These are phyloP conservation scores for Papilio dardanus DNA, from an alignment of 1,140 invertebrate genomes.

Conservation along the genomic window DNA sequence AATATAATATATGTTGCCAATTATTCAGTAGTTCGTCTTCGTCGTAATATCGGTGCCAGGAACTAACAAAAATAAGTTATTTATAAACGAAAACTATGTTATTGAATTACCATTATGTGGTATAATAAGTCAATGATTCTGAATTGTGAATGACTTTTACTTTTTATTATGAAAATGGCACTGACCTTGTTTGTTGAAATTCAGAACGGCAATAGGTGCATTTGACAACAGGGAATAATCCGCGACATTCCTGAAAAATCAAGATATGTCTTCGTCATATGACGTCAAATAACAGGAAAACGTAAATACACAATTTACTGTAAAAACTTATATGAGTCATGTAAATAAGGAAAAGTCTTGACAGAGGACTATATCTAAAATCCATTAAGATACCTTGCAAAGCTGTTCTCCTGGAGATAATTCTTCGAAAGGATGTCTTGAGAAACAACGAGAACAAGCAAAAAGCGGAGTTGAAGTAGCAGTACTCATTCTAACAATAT, in stretches of 20 bases:
- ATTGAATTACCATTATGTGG: background rate
- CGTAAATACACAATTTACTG: constrained; percentile 31
- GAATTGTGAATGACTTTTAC: constrained; percentile 14
- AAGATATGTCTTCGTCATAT: constrained; percentile 62
- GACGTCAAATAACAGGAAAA: constrained; percentile 69
- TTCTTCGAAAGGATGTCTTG: constrained; percentile 97
- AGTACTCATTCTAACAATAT: constrained; percentile 62
- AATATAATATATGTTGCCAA: background rate
- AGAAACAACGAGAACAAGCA: constrained; percentile 97
- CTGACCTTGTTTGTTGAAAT: constrained; percentile 97
- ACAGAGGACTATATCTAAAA: background rate
- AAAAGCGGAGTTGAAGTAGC: constrained; percentile 84
- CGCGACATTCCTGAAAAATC: constrained; percentile 94
- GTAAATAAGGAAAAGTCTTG: constrained; percentile 1
- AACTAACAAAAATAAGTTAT: constrained; percentile 2
- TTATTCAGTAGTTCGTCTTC: background rate
- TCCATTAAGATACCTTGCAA: constrained; percentile 90
- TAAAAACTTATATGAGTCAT: background rate
- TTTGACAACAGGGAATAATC: constrained; percentile 96
- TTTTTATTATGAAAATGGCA: constrained; percentile 32
- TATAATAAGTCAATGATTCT: background rate
- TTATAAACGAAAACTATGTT: background rate
- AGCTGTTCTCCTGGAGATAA: constrained; percentile 96
- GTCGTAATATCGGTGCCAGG: background rate
- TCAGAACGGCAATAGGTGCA: constrained; percentile 98